These are phyloP conservation scores for Metallyticus violacea DNA, from an alignment of 2,888 invertebrate species.

Conservation along the genomic window DNA sequence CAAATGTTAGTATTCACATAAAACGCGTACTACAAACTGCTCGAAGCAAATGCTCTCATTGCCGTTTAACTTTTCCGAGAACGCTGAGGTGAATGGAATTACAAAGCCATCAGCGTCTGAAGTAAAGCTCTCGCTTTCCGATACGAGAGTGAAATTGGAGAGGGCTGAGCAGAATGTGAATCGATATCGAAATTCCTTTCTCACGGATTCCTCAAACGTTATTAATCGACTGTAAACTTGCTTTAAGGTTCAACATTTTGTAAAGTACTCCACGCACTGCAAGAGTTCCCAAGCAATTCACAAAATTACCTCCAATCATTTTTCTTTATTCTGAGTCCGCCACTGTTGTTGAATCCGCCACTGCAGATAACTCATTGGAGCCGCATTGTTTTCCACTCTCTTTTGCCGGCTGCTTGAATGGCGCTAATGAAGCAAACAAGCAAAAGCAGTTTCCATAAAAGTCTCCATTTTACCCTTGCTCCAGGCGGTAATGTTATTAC, in stretches of 20 bases:
- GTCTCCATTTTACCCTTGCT: not conserved
- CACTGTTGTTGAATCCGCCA: not conserved
- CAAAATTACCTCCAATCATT: too few relatives aligned
- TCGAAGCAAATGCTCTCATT: too few relatives aligned
- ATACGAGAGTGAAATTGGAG: not conserved
- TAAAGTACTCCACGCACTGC: not conserved
- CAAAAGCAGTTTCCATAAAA: not conserved
- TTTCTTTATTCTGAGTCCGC: too few relatives aligned
- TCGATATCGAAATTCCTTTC: not conserved
- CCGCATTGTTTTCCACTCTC: not conserved
- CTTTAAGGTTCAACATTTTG: not conserved
- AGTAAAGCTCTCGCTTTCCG: not conserved
- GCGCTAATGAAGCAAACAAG: not conserved
- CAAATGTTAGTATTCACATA: too few relatives aligned
- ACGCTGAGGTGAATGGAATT: not conserved
- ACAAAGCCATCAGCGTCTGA: not conserved
- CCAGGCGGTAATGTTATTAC: not conserved
- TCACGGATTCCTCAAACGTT: not conserved
- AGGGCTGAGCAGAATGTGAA: not conserved
- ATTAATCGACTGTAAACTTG: not conserved
- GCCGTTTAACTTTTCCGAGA: not conserved
- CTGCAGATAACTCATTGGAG: not conserved
- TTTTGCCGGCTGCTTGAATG: not conserved
- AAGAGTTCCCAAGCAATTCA: too few relatives aligned
- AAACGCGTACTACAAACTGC: too few relatives aligned